A percentile compares a stretch with the other conserved stretches of the same genome.
Evolutionary conservation across 2,888 invertebrate genomes (phyloP).

Genomic region (Lamproptera curius): DNA sequence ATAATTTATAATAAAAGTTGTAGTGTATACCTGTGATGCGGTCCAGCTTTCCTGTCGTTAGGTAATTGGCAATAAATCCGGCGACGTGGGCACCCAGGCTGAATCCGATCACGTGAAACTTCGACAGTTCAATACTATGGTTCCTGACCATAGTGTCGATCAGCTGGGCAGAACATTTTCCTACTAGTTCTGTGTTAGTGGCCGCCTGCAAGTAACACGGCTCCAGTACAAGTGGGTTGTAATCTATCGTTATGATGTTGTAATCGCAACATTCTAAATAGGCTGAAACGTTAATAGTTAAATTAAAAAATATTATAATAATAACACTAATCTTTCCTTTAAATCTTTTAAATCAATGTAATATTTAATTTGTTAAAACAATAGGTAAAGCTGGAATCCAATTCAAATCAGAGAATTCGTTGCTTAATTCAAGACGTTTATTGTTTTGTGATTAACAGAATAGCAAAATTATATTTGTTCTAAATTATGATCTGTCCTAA

Average conservation of each 20-base stretch:
- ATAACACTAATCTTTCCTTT: too few relatives aligned
- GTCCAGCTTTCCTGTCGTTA: conserved; percentile 59
- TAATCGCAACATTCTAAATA: conserved; percentile 74
- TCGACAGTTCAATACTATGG: conserved; percentile 53
- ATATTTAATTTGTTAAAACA: too few relatives aligned
- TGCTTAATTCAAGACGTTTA: too few relatives aligned
- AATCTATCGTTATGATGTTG: conserved; percentile 81
- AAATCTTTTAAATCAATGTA: too few relatives aligned
- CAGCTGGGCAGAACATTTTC: conserved; percentile 78
- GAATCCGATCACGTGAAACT: conserved; percentile 80
- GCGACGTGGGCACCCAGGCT: conserved; percentile 81
- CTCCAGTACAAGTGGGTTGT: conserved; percentile 73
- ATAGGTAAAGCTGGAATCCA: too few relatives aligned
- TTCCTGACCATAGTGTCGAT: conserved; percentile 69
- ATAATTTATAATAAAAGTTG: not conserved
- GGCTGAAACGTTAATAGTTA: too few relatives aligned
- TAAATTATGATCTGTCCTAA: too few relatives aligned
- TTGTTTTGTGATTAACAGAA: too few relatives aligned
- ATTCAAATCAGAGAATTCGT: too few relatives aligned
- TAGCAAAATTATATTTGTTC: too few relatives aligned
- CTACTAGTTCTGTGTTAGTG: conserved; percentile 76
- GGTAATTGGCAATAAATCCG: conserved; percentile 68
- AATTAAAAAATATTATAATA: too few relatives aligned
- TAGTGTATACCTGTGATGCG: conserved; percentile 73
- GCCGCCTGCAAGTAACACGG: conserved; percentile 81